Evolutionary conservation across 2,888 invertebrate genomes (phyloP), one percentile per base, ranked within the genome.

Genomic region (Drosophila mimetica): DNA sequence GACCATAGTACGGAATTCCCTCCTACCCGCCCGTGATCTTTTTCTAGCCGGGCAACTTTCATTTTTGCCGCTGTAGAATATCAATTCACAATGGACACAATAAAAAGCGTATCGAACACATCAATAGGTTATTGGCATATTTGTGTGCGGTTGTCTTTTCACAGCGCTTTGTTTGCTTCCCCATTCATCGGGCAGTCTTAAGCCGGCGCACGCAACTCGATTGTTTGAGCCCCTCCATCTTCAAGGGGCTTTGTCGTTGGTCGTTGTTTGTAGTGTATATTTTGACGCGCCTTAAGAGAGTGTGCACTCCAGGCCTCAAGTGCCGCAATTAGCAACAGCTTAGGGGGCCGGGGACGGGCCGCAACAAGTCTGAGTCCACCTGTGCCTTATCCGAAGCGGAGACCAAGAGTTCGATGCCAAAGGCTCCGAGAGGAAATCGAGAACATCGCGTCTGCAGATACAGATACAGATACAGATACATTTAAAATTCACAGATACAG

Each of bases 1-100:
- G 46, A 46, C 46, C 13, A 18, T 13, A 18, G 11, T 22, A 30
- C 30, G 13, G 9, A 76, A 76, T 69, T 71, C 63, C 75, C 72
- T 58, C 59, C 41, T 36, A 46, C 54, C 52, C 47, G 1, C 9
- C 18, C 2, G 20, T 16, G 57, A 14, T 25, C 30, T 64, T 51
- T 51, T 34, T 65, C 65, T 46, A 69, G 64, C 58, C 75, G 13
- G 64, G 74, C 76, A 83, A 83, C 86, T 84, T 86, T 86, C 83
- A 83, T 83, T 85, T 83, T 86, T 83, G 79, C 76, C 73, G 66
- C 75, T 36, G 51, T 54, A 77, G 85, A 85, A 85, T 82, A 82
- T 79, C 75, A 69, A 71, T 60, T 65, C 69, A 85, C 70, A 69
- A 60, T 77, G 69, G 48, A 28, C 55, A 69, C 60, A 74, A 76